Evolutionary conservation across 64 coral and sea anemone species (phyloP), one percentile per base, ranked within the genome.

Genomic region (Porites lutea): DNA sequence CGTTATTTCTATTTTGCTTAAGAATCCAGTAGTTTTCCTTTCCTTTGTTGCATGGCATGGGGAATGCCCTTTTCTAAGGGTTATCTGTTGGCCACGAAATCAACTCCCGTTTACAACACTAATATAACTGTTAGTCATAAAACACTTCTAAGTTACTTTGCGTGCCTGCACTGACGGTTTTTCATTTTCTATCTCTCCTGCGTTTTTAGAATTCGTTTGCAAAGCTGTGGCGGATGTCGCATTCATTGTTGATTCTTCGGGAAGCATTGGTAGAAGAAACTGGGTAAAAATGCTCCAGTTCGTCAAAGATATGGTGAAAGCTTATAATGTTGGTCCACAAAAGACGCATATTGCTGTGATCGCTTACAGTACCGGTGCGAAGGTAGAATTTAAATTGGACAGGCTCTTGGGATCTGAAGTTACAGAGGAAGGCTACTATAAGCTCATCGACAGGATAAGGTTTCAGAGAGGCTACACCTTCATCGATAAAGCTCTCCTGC

Each of bases 241-340:
- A 4, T 81, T 94, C 53, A 37, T 94, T 1, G 15, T 94, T 8
- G 93, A 94, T 57, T 85, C 87, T 7, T 94, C 93, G 11, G 93
- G 93, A 61, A 90, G 87, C 79, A 77, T 94, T 61, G 79, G 93
- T 37, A 23, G 78, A 16, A 90, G 55, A 18, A 94, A 94, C 87
- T 94, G 93, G 93, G 66, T 5, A 68, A 54, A 20, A 86, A n/a
- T 48, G 45, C 84, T 61, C 52, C 77, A 52, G 8, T 94, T 94
- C 19, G 44, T 48, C n/a, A 82, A 90, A 77, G 10, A 8, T 14
- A 77, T 94, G 14, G 72, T 86, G 44, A 64, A 52, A 49, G 50
- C 59, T 43, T 53, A 90, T 74, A 64, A 89, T 6, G 48, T 93
- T 2, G 71, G 79, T 65, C 66, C 54, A 13, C 9, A 72, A 3